These are phyloP conservation scores for Cheilinus undulatus DNA, from an alignment of 2,113 vertebrate species.

Conservation along the genomic window DNA sequence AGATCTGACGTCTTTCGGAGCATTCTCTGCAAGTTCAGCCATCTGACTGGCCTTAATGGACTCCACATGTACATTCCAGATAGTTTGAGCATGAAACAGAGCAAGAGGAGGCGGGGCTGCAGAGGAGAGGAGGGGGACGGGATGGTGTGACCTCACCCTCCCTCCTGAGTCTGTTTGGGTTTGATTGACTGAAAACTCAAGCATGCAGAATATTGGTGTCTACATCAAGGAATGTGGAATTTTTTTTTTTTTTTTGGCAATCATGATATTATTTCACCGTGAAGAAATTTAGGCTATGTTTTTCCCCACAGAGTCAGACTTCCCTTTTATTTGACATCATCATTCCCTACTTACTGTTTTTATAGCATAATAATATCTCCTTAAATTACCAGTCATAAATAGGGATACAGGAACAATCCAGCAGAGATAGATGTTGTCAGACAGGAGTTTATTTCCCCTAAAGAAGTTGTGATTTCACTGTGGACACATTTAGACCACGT, in stretches of 20 bases:
- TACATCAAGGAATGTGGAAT: constrained; percentile 13
- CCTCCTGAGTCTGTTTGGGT: constrained; percentile 30
- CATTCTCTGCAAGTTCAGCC: constrained; percentile 65
- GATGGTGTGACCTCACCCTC: constrained; percentile 54
- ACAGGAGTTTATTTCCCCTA: too few species aligned
- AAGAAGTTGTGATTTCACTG: too few species aligned
- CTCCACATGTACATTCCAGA: constrained; percentile 83
- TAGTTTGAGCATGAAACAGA: constrained; percentile 61
- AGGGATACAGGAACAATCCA: too few species aligned
- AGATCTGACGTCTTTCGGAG: constrained; percentile 50
- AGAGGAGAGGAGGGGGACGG: constrained; percentile 2
- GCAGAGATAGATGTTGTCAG: too few species aligned
- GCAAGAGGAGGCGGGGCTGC: constrained; percentile 12
- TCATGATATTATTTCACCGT: constrained; percentile 49
- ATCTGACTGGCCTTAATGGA: constrained; percentile 75
- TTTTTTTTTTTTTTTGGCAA: background rate
- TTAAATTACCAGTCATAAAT: background rate
- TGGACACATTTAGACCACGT: too few species aligned
- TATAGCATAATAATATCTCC: background rate
- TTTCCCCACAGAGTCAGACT: background rate
- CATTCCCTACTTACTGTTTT: too few species aligned
- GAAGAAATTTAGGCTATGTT: constrained; percentile 12
- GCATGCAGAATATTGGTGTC: constrained; percentile 17
- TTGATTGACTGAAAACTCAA: constrained; percentile 14
- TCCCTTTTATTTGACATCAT: background rate